Conservation (phyloP, 2,113 vertebrate genomes). For the Mixornis gularis region DNA sequence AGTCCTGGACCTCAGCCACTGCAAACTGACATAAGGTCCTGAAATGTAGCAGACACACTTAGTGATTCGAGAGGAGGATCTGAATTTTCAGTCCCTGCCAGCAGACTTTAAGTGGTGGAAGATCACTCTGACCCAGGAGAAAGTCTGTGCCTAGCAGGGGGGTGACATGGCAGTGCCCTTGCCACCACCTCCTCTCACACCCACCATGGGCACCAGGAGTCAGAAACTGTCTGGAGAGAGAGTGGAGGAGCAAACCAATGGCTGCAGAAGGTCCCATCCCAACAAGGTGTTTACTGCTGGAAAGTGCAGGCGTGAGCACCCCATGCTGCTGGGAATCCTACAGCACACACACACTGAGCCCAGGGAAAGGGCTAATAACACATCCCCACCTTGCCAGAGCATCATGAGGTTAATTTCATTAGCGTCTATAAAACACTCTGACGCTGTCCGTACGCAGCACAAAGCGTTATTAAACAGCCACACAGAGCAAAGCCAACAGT, state of each 20-base stretch:
- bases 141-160: not conserved
- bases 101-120: not conserved
- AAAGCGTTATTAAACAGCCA: not conserved
- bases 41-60: not conserved
- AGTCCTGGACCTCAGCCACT: not conserved
- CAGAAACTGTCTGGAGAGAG: not conserved
- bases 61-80: rapidly evolving
- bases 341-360: not conserved
- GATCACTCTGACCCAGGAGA: not conserved
- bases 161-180: not conserved
- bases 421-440: not conserved
- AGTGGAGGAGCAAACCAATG: not conserved
- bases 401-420: conserved; percentile 8
- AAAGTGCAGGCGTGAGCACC: not conserved
- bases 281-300: rapidly evolving
- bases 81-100: not conserved
- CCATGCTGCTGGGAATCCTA: not conserved
- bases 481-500: not conserved
- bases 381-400: not conserved
- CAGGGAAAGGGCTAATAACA: not conserved
- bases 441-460: not conserved
- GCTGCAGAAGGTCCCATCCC: not conserved
- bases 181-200: rapidly evolving
- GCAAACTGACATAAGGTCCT: not conserved
- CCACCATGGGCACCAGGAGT: no score